Evolutionary conservation across 2,797 vertebrate genomes (phyloP).

Genomic region (Distichodus sexfasciatus): DNA sequence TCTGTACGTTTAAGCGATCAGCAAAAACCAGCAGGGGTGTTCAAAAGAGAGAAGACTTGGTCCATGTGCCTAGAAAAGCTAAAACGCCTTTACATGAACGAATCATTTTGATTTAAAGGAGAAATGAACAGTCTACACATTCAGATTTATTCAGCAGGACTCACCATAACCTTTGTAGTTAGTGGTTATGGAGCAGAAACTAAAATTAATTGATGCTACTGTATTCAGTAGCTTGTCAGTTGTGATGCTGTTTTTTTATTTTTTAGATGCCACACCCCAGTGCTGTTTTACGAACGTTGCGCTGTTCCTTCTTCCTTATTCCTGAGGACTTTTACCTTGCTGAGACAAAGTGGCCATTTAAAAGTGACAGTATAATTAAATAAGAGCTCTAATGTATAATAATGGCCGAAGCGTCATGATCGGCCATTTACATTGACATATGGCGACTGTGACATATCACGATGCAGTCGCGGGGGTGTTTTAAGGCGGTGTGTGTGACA

Average conservation of each 20-base stretch:
- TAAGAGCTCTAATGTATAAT: neutral
- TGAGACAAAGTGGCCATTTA: neutral
- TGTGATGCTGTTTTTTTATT: no score
- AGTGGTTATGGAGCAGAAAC: no score
- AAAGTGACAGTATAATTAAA: neutral
- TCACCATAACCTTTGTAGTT: no score
- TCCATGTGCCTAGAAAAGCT: neutral
- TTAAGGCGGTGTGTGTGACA: constrained; percentile 3
- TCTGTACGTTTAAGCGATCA: neutral
- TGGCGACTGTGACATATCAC: constrained; percentile 9
- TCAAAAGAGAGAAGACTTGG: neutral
- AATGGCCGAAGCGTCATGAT: constrained; percentile 8
- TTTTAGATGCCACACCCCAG: no score
- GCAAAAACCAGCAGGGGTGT: neutral
- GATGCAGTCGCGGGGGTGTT: neutral
- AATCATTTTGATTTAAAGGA: no score
- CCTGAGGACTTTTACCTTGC: neutral
- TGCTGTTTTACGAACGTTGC: no score
- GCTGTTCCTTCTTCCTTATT: neutral
- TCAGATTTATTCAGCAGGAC: no score
- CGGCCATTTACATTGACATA: constrained; percentile 18
- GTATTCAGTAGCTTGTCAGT: no score
- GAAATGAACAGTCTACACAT: no score
- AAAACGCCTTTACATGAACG: neutral
- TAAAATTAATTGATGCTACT: no score